Evolutionary conservation across 2,113 vertebrate genomes (phyloP).

Genomic region (Sprattus sprattus): DNA sequence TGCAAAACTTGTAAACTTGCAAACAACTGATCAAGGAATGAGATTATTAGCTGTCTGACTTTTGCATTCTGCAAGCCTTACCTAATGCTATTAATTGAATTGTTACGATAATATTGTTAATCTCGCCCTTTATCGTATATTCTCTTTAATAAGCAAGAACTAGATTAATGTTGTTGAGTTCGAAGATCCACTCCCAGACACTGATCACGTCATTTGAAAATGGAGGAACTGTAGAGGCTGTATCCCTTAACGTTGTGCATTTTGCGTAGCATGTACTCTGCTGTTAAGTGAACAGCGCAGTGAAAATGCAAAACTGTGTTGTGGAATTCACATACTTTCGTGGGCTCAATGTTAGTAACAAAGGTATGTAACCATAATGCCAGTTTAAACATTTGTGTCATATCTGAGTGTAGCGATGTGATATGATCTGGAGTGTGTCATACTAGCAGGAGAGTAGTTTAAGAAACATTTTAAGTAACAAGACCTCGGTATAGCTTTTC

Average conservation of each 20-base stretch:
- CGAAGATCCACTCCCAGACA: background rate
- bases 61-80: too few species aligned
- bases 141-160: background rate
- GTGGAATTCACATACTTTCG: background rate
- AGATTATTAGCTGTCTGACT: background rate
- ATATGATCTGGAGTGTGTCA: background rate
- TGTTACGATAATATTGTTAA: background rate
- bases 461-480: background rate
- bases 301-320: background rate
- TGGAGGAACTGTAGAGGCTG: background rate
- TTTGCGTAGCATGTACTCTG: background rate
- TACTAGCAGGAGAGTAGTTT: background rate
- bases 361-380: background rate
- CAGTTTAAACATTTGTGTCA: background rate
- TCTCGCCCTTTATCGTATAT: background rate
- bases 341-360: background rate
- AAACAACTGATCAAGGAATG: background rate
- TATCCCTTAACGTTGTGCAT: background rate
- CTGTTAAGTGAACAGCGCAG: background rate
- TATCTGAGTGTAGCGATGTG: background rate
- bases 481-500: background rate
- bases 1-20: background rate
- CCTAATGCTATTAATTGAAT: background rate
- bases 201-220: background rate
- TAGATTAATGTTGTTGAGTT: background rate